These are phyloP conservation scores for Helarctos malayanus DNA, from an alignment of 2,797 vertebrate species.

Conservation along the genomic window DNA sequence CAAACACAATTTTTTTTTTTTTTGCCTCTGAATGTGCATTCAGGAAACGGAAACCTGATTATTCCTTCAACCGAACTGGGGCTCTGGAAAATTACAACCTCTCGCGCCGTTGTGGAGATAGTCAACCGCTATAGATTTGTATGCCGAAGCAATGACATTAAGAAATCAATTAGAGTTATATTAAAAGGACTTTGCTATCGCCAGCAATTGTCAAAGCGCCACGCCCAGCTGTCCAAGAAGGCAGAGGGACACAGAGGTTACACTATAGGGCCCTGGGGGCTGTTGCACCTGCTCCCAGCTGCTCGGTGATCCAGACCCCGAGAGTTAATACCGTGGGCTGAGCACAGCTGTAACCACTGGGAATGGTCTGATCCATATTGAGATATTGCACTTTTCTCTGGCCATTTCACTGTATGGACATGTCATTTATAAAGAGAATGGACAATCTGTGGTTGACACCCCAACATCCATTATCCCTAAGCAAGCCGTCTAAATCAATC, in stretches of 20 bases:
- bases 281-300: neutral
- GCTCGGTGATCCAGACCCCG: fast-evolving
- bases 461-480: neutral
- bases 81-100: constrained; percentile 52
- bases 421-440: neutral
- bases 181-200: neutral
- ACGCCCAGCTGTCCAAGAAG: neutral
- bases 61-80: neutral
- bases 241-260: neutral
- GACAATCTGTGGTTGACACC: neutral
- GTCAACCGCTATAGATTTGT: neutral
- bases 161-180: neutral
- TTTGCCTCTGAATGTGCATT: neutral
- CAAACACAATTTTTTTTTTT: neutral
- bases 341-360: neutral
- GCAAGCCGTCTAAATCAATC: neutral
- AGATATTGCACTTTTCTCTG: neutral
- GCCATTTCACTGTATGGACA: neutral
- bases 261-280: too few species aligned
- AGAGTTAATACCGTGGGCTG: neutral
- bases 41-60: neutral
- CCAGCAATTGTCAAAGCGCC: neutral
- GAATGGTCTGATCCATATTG: neutral
- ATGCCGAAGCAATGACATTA: neutral
- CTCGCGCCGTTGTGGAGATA: neutral